Base-by-base conservation (phyloP, 2,113 vertebrate species). In the Nothoprocta pentlandii region DNA sequence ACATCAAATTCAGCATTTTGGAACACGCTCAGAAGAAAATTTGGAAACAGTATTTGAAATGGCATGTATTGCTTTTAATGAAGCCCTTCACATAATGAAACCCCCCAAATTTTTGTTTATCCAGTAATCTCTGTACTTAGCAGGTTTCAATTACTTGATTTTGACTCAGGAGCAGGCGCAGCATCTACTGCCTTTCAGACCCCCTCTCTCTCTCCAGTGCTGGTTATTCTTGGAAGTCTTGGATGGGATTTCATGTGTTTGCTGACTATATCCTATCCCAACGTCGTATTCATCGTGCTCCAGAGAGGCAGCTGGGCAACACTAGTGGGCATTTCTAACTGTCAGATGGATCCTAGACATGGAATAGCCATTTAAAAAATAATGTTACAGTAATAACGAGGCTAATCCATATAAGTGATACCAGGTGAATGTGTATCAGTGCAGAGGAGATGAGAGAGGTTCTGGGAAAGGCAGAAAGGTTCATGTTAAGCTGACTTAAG, bases 401-500 rank as follows among this genome's bases (percentile, higher is more conserved):
- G 28, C 23, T 36, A 54, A 21, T 92, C 82, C 25, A 74, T 53
- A 51, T 49, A 80, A 81, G 71, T 87, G 68, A 56, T 95, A 59
- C 77, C 79, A 88, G 63, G 36, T 41, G 28, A 61, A 10, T 17
- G 1, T 70, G 19, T 62, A 22, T 85, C 42, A 59, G 30, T 74
- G 76, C 67, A 78, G 84, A 71, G 75, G 61, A 85, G 89, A 93
- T 36, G 53, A 19, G 53, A 19, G 78, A 86, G 68, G 77, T 75
- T 0, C 64, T 76, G 49, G 76, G 81, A 54, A 88, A 89, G 90
- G 44, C 85, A 76, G 15, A 3, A 51, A 63, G 59, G 90, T 92
- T 95, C 89, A 53, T 84, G 41, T 80, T 94, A 32, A 87, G 54
- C 42, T 70, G 88, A 59, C 63, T 53, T 36, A 90, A 83, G 63